Base-by-base conservation (phyloP, 2,113 vertebrate species). In the Recurvirostra avosetta region DNA sequence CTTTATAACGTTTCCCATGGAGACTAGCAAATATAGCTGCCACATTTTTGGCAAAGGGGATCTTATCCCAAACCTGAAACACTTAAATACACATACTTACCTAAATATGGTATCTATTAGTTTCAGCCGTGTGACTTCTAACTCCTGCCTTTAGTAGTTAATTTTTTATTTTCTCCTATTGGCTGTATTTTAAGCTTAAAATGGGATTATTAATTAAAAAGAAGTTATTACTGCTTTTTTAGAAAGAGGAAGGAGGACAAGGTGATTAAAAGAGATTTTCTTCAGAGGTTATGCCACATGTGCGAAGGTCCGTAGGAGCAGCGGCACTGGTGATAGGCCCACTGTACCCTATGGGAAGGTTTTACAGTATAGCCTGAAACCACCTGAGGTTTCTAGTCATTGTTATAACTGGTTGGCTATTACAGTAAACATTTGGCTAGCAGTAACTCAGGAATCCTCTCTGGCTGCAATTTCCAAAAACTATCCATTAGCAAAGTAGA, bases 21-120 rank as follows among this genome's bases (percentile, higher is more conserved):
- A 94, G 70, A 82, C 88, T 30, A 90, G 74, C 82, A 92, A 92
- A 91, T 95, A 56, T 13, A 88, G 55, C 77, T 83, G 91, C 86
- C 84, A 91, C 86, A 82, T 94, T 97, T 95, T 96, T 93, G 96
- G 94, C 91, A 81, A 55, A 63, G 67, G 50, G 32, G 32, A n/a
- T 81, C 55, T 78, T 68, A 62, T 36, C 71, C 88, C 70, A 75
- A 92, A 96, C 83, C 72, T 94, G 68, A 83, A 94, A 84, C 81
- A 83, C 83, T 94, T 92, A 87, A 88, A 77, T 49, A 68, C 53
- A 66, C 91, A 90, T 76, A 41, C 92, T 95, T 81, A 38, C 3
- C 10, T 61, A 90, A 95, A 94, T 78, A 14, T 73, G 80, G 62
- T 76, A 71, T 95, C 55, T 79, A 89, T 95, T 95, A 90, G 34